phyloP scores from a whole-genome alignment of 2,888 invertebrate genomes.

The Ernsta delagoae region DNA sequence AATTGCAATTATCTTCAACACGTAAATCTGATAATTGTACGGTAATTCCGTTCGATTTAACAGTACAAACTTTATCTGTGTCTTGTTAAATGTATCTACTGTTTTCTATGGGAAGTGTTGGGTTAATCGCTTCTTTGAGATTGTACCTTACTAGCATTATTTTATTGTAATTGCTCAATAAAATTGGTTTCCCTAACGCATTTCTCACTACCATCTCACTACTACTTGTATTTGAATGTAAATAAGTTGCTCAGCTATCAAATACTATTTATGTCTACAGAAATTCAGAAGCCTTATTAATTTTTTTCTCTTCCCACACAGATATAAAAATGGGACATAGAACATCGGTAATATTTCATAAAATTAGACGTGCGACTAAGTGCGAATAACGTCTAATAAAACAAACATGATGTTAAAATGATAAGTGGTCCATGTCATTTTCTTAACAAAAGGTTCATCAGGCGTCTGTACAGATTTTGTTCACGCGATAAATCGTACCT shows the following conservation, averaged over 20 bases:
- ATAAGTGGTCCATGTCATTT: constrained; percentile 31
- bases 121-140: neutral
- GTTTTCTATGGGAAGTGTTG: neutral
- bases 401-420: neutral
- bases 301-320: too few relatives aligned
- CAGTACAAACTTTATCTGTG: constrained; percentile 27
- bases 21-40: constrained; percentile 34
- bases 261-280: too few relatives aligned
- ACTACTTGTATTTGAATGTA: too few relatives aligned
- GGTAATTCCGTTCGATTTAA: constrained; percentile 25
- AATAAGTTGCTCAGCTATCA: too few relatives aligned
- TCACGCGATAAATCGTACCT: constrained; percentile 35
- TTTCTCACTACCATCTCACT: too few relatives aligned
- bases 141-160: neutral
- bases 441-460: constrained; percentile 31
- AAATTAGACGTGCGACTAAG: too few relatives aligned
- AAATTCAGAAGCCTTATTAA: too few relatives aligned
- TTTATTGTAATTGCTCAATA: too few relatives aligned
- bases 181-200: too few relatives aligned
- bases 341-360: too few relatives aligned
- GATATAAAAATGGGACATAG: too few relatives aligned
- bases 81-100: neutral
- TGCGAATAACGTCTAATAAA: too few relatives aligned
- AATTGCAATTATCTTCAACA: constrained; percentile 28
- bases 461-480: constrained; percentile 25